Conservation (phyloP, 2,113 vertebrate genomes). For the Lophura nycthemera region DNA sequence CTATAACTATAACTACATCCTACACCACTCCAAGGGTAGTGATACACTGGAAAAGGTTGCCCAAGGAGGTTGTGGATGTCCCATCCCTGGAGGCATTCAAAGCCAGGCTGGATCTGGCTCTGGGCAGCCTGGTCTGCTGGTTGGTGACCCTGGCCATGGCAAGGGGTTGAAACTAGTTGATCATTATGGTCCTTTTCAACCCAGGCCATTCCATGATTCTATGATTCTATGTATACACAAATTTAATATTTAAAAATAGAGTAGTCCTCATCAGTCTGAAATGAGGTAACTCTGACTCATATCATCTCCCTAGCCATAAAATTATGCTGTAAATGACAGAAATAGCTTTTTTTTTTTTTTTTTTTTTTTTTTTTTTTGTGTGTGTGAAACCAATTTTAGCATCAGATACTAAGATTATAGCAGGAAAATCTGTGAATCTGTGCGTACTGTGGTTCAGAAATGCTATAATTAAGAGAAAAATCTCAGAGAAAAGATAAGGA, state of each 20-base stretch:
- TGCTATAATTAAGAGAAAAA: neutral
- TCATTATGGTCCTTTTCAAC: too few relatives aligned
- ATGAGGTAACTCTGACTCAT: neutral
- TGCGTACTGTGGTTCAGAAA: neutral
- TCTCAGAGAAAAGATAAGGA: neutral
- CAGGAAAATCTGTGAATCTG: neutral
- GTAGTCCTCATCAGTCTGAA: neutral
- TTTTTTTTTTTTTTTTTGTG: neutral
- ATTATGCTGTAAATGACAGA: accelerated
- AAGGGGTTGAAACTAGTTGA: too few relatives aligned
- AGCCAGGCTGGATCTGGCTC: too few relatives aligned
- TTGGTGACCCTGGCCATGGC: too few relatives aligned
- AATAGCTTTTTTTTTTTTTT: neutral
- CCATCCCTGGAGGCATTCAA: too few relatives aligned
- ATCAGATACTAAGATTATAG: neutral
- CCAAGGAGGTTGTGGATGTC: too few relatives aligned
- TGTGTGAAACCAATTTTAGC: neutral
- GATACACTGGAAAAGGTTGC: too few relatives aligned
- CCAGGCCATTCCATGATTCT: too few relatives aligned
- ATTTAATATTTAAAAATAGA: neutral
- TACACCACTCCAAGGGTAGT: too few relatives aligned
- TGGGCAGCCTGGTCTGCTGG: too few relatives aligned
- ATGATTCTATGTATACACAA: neutral
- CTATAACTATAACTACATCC: too few relatives aligned
- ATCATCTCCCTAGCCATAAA: neutral